phyloP scores from a whole-genome alignment of 2,797 vertebrate species.

The Phrynocephalus forsythii region DNA sequence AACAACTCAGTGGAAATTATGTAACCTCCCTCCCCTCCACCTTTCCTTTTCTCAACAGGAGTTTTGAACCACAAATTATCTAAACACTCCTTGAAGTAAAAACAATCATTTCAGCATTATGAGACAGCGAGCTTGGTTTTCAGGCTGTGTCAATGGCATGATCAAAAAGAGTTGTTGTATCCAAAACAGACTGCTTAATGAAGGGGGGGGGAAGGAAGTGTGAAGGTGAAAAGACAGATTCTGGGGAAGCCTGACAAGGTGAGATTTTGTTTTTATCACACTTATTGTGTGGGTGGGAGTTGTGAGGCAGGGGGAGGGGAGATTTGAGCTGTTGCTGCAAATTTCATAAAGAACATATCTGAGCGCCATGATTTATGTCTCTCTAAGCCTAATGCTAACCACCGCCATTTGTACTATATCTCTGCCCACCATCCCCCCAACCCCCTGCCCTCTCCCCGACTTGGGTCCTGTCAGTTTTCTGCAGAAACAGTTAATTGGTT shows the following conservation, averaged over 20 bases:
- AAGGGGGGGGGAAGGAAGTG: slow-evolving; percentile 73
- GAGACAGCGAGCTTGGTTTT: slow-evolving; percentile 48
- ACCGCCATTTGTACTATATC: slow-evolving; percentile 47
- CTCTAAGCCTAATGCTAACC: slow-evolving; percentile 33
- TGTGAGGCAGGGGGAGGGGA: neutral
- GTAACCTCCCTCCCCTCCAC: neutral
- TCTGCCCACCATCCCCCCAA: neutral
- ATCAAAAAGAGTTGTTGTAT: slow-evolving; percentile 75
- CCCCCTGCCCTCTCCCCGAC: slow-evolving; percentile 38
- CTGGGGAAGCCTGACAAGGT: slow-evolving; percentile 80
- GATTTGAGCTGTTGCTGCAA: slow-evolving; percentile 29
- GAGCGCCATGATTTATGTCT: slow-evolving; percentile 45
- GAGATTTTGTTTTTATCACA: slow-evolving; percentile 81
- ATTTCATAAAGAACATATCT: slow-evolving; percentile 40
- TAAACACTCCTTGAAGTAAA: slow-evolving; percentile 59
- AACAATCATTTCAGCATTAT: slow-evolving; percentile 54
- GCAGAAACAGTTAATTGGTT: slow-evolving; percentile 71
- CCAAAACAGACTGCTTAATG: slow-evolving; percentile 81
- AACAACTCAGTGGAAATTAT: slow-evolving; percentile 47
- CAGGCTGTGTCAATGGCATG: slow-evolving; percentile 56
- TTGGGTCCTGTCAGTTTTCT: slow-evolving; percentile 71
- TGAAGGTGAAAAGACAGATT: slow-evolving; percentile 82
- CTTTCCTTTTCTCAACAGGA: neutral
- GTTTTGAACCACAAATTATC: slow-evolving; percentile 37
- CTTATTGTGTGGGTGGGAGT: slow-evolving; percentile 52